A percentile compares a stretch with the other conserved stretches of the same genome.
Evolutionary conservation across 2,888 invertebrate genomes (phyloP).

Genomic region (Xestobium rufovillosum): DNA sequence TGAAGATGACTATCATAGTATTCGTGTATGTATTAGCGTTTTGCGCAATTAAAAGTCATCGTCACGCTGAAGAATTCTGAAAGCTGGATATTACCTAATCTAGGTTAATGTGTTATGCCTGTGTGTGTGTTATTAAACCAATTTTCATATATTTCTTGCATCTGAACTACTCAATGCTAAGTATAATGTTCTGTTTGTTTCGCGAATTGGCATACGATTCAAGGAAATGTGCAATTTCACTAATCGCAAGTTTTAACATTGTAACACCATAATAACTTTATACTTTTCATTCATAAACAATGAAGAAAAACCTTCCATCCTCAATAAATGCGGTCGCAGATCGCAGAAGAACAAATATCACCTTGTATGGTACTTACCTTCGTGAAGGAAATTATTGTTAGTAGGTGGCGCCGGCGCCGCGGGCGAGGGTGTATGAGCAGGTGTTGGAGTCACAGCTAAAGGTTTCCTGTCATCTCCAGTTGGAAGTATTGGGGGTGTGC

Average conservation of each 20-base stretch:
- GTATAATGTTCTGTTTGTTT: slow-evolving; percentile 14
- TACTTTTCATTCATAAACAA: too few relatives aligned
- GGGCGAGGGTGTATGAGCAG: slow-evolving; percentile 42
- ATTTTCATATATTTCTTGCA: slow-evolving; percentile 9
- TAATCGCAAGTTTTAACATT: too few relatives aligned
- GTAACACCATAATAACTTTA: too few relatives aligned
- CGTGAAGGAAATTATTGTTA: slow-evolving; percentile 44
- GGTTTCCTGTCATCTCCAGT: slow-evolving; percentile 42
- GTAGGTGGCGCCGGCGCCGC: slow-evolving; percentile 30
- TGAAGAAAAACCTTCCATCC: too few relatives aligned
- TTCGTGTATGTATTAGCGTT: too few relatives aligned
- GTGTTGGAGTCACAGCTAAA: slow-evolving; percentile 40
- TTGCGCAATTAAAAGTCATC: too few relatives aligned
- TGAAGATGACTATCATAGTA: too few relatives aligned
- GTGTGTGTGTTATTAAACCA: slow-evolving; percentile 27
- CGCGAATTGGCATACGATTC: too few relatives aligned
- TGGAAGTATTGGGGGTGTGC: slow-evolving; percentile 39
- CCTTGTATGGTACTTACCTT: slow-evolving; percentile 51
- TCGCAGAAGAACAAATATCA: too few relatives aligned
- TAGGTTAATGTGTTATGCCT: slow-evolving; percentile 38
- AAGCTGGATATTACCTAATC: slow-evolving; percentile 39
- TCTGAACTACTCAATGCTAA: slow-evolving; percentile 20
- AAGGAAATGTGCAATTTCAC: too few relatives aligned
- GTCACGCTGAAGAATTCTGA: slow-evolving; percentile 35
- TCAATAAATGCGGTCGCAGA: too few relatives aligned